Evolutionary conservation across 1,140 invertebrate genomes (phyloP).

Genomic region (Hypothenemus hampei): DNA sequence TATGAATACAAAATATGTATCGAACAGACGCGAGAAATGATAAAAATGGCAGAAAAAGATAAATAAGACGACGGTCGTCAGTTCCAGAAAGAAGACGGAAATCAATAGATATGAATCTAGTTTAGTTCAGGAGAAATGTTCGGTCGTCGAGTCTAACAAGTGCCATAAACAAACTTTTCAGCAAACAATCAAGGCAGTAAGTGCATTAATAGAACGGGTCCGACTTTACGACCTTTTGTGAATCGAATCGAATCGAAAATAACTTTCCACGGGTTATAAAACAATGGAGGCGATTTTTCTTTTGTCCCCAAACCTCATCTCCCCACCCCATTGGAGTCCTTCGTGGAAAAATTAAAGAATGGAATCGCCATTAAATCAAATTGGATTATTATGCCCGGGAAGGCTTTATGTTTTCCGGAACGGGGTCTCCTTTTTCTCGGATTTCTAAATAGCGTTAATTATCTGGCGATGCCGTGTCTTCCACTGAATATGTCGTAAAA

Average conservation of each 20-base stretch:
- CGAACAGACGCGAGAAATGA: neutral
- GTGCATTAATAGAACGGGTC: slow-evolving; percentile 22
- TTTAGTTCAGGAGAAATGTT: slow-evolving; percentile 18
- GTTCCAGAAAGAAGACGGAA: slow-evolving; percentile 11
- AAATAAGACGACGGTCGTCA: slow-evolving; percentile 13
- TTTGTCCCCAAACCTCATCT: too few relatives aligned
- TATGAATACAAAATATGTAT: slow-evolving; percentile 8
- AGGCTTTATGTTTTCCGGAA: slow-evolving; percentile 9
- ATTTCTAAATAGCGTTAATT: slow-evolving; percentile 11
- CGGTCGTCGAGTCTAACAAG: slow-evolving; percentile 19
- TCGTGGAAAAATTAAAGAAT: slow-evolving; percentile 22
- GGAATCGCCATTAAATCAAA: slow-evolving; percentile 20
- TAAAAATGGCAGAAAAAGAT: slow-evolving; percentile 3
- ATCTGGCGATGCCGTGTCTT: neutral
- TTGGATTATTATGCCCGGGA: slow-evolving; percentile 15
- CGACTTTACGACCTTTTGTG: slow-evolving; percentile 23
- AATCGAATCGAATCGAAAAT: slow-evolving; percentile 23
- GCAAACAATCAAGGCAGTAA: slow-evolving; percentile 21
- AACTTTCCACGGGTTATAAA: slow-evolving; percentile 21
- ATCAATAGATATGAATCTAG: slow-evolving; percentile 22
- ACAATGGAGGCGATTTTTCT: slow-evolving; percentile 22
- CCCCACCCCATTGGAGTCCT: neutral
- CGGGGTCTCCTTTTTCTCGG: neutral
- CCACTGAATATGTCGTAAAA: neutral
- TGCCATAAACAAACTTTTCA: slow-evolving; percentile 24